Evolutionary conservation across 2,113 vertebrate genomes (phyloP), one percentile per base, ranked within the genome.

Genomic region (Manacus vitellinus): DNA sequence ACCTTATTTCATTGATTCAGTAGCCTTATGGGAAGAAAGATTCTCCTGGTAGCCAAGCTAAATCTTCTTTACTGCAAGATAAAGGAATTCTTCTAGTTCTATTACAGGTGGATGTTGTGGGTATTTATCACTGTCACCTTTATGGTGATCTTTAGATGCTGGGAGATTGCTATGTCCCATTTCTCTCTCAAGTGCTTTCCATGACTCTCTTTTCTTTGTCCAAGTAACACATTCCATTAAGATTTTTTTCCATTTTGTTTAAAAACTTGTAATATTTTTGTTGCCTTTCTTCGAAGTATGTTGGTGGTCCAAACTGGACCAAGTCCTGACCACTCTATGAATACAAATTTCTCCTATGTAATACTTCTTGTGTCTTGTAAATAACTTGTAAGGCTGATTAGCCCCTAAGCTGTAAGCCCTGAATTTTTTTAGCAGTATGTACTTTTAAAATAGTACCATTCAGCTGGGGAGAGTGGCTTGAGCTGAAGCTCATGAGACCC

Each of bases 51-150:
- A 88, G 62, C 35, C 81, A 93, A 80, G 18, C 37, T 94, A 81
- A 90, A 59, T 92, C 75, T 85, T 92, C 30, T 85, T 94, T 88
- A 71, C 37, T 51, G n/a, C 55, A 86, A 80, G 79, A 66, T 67
- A 74, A 88, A 3, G 0, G 8, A 66, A 35, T 33, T 23, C 27
- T 84, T 91, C 43, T 87, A 17, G 61, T 79, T 91, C 83, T 87
- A 1, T 62, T 86, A 56, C 76, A 63, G 52, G 52, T 41, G 56
- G 37, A 77, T 0, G 0, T 47, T 44, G 68, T 71, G 56, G 43
- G 8, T 85, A 75, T 95, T 84, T 77, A 81, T 81, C 85, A 33
- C 16, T 72, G 80, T 56, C 70, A 75, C 54, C 30, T 68, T 89
- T 83, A 41, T 54, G 41, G 78, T 66, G 78, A 66, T 91, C 56